phyloP scores from a whole-genome alignment of 2,797 vertebrate species.

The Lemur catta region DNA sequence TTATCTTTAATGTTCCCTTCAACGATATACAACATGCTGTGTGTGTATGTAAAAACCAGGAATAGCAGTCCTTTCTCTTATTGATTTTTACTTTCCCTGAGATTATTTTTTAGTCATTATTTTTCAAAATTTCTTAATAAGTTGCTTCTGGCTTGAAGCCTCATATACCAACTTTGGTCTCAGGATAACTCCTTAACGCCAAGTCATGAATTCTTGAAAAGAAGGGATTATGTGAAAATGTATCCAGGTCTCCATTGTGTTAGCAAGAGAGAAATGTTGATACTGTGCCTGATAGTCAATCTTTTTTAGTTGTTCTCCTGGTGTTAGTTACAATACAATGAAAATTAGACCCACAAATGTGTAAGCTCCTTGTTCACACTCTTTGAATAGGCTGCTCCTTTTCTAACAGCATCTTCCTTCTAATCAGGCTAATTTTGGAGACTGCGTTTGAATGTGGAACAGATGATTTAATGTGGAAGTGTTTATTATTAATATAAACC shows the following conservation, averaged over 20 bases:
- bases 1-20: background rate
- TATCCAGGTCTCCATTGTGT: background rate
- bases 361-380: background rate
- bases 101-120: background rate
- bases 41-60: background rate
- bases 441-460: background rate
- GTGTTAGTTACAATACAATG: background rate
- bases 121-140: slow-evolving; percentile 40
- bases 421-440: slow-evolving; percentile 2
- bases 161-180: background rate
- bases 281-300: background rate
- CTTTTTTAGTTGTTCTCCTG: background rate
- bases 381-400: background rate
- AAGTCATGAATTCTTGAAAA: background rate
- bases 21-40: background rate
- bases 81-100: background rate
- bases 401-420: background rate
- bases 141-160: background rate
- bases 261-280: background rate
- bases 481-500: background rate
- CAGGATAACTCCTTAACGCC: background rate
- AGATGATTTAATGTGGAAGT: background rate
- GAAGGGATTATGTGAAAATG: background rate
- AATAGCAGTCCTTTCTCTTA: background rate
- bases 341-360: background rate